Evolutionary conservation across 2,888 invertebrate species (phyloP).

Genomic region (Trilocha varians): DNA sequence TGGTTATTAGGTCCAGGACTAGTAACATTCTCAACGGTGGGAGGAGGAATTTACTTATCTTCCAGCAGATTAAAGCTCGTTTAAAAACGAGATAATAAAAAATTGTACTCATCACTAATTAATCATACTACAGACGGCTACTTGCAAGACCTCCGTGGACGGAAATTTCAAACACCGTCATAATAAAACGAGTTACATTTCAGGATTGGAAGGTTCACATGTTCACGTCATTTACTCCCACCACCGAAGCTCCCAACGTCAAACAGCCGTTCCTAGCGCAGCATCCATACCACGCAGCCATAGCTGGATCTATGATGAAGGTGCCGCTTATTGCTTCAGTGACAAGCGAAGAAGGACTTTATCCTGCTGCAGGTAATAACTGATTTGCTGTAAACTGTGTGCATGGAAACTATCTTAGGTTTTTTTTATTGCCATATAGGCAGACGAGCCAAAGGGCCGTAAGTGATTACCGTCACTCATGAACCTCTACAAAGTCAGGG

Average conservation of each 20-base stretch:
- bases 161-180: too few species aligned
- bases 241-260: slow-evolving; percentile 69
- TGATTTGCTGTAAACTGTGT: not conserved
- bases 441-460: not conserved
- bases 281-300: slow-evolving; percentile 76
- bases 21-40: too few species aligned
- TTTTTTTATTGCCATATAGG: not conserved
- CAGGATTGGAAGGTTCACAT: slow-evolving; percentile 74
- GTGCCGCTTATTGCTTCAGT: slow-evolving; percentile 81
- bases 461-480: too few species aligned
- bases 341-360: slow-evolving; percentile 81
- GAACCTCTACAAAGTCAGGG: too few species aligned
- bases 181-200: too few species aligned
- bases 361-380: slow-evolving; percentile 77
- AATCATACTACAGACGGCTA: too few species aligned
- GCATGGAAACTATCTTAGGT: not conserved
- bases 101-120: too few species aligned
- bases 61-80: too few species aligned
- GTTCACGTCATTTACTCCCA: slow-evolving; percentile 82
- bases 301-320: slow-evolving; percentile 73
- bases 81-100: too few species aligned
- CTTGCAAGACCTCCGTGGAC: too few species aligned
- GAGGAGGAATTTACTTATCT: too few species aligned
- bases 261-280: slow-evolving; percentile 76
- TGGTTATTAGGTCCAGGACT: too few species aligned